phyloP scores from a whole-genome alignment of 2,888 invertebrate genomes.

The Scrobipalpa atriplicella region DNA sequence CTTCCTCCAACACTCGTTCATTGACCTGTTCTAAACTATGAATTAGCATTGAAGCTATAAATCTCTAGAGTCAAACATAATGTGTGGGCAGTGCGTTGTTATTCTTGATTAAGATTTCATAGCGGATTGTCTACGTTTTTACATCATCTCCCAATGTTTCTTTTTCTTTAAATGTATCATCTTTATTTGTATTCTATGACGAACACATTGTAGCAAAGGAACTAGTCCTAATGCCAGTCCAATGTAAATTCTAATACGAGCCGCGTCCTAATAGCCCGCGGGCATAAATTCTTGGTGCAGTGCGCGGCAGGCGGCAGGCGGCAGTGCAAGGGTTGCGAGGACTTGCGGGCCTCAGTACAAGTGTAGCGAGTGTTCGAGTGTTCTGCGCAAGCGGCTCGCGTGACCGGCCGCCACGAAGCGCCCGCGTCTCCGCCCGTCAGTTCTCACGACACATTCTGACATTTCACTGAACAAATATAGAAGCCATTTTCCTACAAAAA shows the following conservation, averaged over 20 bases:
- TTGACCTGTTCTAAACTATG: constrained; percentile 54
- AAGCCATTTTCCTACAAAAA: constrained; percentile 72
- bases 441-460: constrained; percentile 80
- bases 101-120: constrained; percentile 21
- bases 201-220: constrained; percentile 3
- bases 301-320: constrained; percentile 35
- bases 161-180: background rate
- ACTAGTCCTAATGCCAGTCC: constrained; percentile 11
- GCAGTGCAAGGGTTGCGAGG: constrained; percentile 42
- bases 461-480: constrained; percentile 78
- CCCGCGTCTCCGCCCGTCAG: constrained; percentile 57
- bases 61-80: constrained; percentile 14
- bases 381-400: constrained; percentile 49
- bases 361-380: constrained; percentile 48
- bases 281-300: constrained; percentile 62
- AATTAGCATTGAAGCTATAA: constrained; percentile 39
- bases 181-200: constrained; percentile 9
- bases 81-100: constrained; percentile 19
- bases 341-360: constrained; percentile 46
- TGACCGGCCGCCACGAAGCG: constrained; percentile 71
- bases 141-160: constrained; percentile 1
- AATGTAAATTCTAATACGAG: constrained; percentile 38
- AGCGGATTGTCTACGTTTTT: constrained; percentile 8
- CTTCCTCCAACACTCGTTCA: constrained; percentile 55
- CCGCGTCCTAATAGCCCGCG: constrained; percentile 54